Conservation (phyloP, 2,113 vertebrate species). For the Gymnogyps californianus region DNA sequence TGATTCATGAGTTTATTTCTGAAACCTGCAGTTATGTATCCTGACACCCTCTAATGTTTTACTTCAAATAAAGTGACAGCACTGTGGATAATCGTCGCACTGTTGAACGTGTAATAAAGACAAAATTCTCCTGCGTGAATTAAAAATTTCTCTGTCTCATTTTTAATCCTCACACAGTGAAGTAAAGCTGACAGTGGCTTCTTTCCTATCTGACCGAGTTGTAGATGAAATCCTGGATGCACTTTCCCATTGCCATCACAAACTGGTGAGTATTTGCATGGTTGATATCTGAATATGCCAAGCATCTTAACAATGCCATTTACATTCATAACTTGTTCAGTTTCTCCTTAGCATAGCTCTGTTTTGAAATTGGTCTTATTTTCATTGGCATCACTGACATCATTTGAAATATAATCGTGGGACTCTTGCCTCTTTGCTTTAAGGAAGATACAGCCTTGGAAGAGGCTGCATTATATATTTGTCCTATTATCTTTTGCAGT, state of each 20-base stretch:
- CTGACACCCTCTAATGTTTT: not conserved
- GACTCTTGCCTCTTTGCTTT: not conserved
- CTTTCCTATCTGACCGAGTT: slow-evolving; percentile 94
- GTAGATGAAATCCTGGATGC: slow-evolving; percentile 95
- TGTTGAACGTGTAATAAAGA: not conserved
- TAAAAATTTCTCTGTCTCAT: slow-evolving; percentile 20
- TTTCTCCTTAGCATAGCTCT: not conserved
- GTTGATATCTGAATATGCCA: not conserved
- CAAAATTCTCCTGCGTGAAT: not conserved
- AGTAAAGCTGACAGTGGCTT: slow-evolving; percentile 94
- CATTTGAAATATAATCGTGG: not conserved
- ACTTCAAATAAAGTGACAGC: slow-evolving; percentile 9
- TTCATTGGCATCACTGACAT: not conserved
- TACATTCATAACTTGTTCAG: not conserved
- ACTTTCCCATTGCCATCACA: slow-evolving; percentile 86
- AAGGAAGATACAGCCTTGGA: not conserved
- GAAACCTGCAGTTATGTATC: slow-evolving; percentile 27
- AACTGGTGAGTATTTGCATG: slow-evolving; percentile 80
- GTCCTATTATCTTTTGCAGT: not conserved
- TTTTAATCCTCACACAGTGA: slow-evolving; percentile 78
- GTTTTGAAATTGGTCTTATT: not conserved
- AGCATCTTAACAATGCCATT: not conserved
- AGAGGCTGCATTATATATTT: not conserved
- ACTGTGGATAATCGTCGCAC: not conserved
- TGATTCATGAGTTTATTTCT: slow-evolving; percentile 53